Conservation (phyloP, 2,888 invertebrate genomes). For the Poecilus cupreus region DNA sequence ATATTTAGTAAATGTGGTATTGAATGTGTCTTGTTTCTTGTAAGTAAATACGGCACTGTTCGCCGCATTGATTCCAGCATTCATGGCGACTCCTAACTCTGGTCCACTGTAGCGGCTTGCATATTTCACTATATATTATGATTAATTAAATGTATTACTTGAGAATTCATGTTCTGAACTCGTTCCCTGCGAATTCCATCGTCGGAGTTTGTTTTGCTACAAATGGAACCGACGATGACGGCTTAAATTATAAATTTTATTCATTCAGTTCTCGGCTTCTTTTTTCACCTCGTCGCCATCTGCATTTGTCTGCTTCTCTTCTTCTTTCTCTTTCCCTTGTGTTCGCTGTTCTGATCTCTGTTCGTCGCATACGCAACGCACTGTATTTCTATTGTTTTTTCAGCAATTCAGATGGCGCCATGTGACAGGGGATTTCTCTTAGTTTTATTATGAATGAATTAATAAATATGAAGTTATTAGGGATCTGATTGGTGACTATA, state of each 20-base stretch:
- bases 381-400: too few species aligned
- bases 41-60: not conserved
- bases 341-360: not conserved
- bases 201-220: constrained; percentile 52
- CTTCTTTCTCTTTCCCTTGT: not conserved
- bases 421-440: too few species aligned
- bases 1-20: too few species aligned
- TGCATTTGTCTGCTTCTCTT: not conserved
- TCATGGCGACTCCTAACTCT: not conserved
- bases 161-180: constrained; percentile 49
- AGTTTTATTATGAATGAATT: too few species aligned
- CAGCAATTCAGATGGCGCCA: too few species aligned
- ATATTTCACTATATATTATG: constrained; percentile 53
- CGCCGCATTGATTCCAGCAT: not conserved
- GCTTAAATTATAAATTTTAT: constrained; percentile 55
- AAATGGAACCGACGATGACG: constrained; percentile 53
- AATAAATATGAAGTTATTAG: too few species aligned
- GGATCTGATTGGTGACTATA: too few species aligned
- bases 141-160: constrained; percentile 55
- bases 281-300: constrained; percentile 25
- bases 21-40: too few species aligned
- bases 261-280: constrained; percentile 40
- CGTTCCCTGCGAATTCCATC: not conserved
- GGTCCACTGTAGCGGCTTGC: constrained; percentile 37
- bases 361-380: not conserved